Conservation (phyloP, 2,113 vertebrate genomes). For the Euleptes europaea region DNA sequence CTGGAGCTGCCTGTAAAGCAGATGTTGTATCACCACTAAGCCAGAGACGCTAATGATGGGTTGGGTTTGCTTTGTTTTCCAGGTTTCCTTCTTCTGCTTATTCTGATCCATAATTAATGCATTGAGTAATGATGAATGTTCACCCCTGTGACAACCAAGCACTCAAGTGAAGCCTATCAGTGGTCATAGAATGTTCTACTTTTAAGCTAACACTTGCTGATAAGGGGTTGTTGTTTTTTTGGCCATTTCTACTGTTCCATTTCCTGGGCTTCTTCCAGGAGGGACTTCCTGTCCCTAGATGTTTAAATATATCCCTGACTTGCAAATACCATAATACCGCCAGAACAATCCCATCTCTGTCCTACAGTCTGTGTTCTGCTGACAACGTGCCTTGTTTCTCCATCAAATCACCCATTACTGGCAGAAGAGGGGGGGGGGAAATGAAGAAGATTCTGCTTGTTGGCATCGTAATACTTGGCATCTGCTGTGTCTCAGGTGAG, state of each 20-base stretch:
- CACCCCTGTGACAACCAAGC: neutral
- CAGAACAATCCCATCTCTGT: neutral
- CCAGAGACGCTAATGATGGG: too few species aligned
- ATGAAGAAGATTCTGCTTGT: neutral
- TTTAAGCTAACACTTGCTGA: neutral
- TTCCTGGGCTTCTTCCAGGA: neutral
- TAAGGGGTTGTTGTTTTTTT: neutral
- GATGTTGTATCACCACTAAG: too few species aligned
- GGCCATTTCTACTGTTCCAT: neutral
- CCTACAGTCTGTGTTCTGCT: neutral
- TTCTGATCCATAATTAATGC: too few species aligned
- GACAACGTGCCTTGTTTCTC: neutral
- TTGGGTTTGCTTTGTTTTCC: too few species aligned
- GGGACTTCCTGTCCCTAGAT: neutral
- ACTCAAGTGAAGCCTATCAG: neutral
- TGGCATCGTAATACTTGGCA: neutral
- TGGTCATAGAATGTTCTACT: neutral
- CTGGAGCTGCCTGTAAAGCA: too few species aligned
- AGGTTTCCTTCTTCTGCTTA: too few species aligned
- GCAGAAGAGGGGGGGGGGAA: neutral
- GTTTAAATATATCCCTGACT: neutral
- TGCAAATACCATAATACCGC: neutral
- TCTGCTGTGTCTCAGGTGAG: neutral
- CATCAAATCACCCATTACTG: too few species aligned
- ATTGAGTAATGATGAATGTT: neutral